A percentile compares a stretch with the other conserved stretches of the same genome.
phyloP scores from a whole-genome alignment of 2,888 invertebrate genomes.

The Alcis repandata region DNA sequence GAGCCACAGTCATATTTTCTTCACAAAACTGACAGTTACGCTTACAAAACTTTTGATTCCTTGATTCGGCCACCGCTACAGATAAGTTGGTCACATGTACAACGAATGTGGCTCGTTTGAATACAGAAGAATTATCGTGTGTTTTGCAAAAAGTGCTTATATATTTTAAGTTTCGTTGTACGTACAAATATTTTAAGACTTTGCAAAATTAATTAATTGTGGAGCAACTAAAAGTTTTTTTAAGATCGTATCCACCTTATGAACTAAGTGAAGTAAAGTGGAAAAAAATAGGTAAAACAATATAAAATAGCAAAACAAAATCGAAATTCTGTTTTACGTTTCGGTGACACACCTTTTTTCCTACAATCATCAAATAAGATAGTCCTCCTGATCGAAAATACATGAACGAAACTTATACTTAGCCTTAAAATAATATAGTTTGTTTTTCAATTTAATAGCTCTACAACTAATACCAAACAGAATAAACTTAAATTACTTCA shows the following conservation, averaged over 20 bases:
- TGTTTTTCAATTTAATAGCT: neutral
- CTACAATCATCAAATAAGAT: neutral
- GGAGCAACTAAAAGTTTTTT: too few relatives aligned
- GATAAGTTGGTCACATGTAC: conserved; percentile 7
- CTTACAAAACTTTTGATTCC: neutral
- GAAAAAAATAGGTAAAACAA: too few relatives aligned
- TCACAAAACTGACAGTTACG: neutral
- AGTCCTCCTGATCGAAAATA: neutral
- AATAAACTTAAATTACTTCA: conserved; percentile 24
- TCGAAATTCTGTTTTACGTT: too few relatives aligned
- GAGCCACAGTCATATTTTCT: neutral
- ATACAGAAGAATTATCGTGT: conserved; percentile 30
- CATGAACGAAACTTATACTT: neutral
- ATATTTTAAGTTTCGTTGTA: neutral
- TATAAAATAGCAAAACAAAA: too few relatives aligned
- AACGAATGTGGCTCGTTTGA: conserved; percentile 41
- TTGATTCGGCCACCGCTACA: neutral
- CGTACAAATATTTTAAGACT: neutral
- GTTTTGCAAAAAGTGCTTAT: neutral
- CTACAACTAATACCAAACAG: conserved; percentile 1
- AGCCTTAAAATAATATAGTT: neutral
- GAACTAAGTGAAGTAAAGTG: neutral
- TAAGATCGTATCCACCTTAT: too few relatives aligned
- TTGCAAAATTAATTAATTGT: too few relatives aligned
- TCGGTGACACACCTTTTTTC: too few relatives aligned